A percentile compares a stretch with the other conserved stretches of the same genome.
Evolutionary conservation across 2,113 vertebrate species (phyloP).

Genomic region (Hippotragus niger): DNA sequence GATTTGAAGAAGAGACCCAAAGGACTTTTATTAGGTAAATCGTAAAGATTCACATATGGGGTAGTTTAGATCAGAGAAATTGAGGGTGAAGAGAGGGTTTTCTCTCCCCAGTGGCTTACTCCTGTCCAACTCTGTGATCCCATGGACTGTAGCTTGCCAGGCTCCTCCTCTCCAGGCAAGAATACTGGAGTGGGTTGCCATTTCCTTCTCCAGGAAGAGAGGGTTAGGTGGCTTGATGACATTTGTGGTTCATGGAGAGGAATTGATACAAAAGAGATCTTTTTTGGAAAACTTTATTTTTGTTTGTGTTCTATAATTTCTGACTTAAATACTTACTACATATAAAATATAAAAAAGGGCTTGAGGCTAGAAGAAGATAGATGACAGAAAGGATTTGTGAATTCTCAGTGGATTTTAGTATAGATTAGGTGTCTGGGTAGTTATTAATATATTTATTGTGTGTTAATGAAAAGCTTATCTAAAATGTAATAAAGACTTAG

Average conservation of each 20-base stretch:
- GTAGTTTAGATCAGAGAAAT: not conserved
- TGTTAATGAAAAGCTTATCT: not conserved
- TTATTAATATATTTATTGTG: not conserved
- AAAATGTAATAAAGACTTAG: not conserved
- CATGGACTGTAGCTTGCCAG: not conserved
- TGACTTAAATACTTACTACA: not conserved
- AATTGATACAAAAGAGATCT: not conserved
- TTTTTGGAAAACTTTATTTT: not conserved
- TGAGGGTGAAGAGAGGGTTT: not conserved
- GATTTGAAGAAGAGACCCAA: not conserved
- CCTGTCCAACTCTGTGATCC: not conserved
- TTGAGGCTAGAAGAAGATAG: not conserved
- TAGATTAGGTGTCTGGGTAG: not conserved
- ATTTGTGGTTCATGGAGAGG: not conserved
- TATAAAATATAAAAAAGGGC: not conserved
- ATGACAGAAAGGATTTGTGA: not conserved
- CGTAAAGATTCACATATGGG: not conserved
- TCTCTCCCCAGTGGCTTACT: not conserved
- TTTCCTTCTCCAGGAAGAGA: not conserved
- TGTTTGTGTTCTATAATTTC: slow-evolving; percentile 12
- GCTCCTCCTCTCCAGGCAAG: not conserved
- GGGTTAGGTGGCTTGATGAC: not conserved
- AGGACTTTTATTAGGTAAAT: not conserved
- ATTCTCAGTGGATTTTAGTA: not conserved
- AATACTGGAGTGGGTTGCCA: not conserved